Evolutionary conservation across 2,888 invertebrate species (phyloP).

Genomic region (Magallana nippona): DNA sequence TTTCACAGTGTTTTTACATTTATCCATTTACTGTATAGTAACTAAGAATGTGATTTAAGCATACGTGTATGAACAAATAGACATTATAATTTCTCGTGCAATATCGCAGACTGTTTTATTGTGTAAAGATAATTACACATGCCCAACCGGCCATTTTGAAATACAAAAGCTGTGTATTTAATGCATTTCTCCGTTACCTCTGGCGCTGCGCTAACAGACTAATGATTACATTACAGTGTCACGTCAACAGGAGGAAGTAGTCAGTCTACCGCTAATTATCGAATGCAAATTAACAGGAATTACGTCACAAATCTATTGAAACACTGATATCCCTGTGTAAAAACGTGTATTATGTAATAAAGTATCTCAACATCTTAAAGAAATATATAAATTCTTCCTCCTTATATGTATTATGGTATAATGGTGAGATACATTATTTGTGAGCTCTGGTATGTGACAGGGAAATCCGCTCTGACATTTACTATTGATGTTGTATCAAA

Average conservation of each 20-base stretch:
- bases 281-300: background rate
- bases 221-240: constrained; percentile 30
- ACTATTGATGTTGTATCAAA: too few relatives aligned
- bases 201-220: background rate
- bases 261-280: background rate
- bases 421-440: too few relatives aligned
- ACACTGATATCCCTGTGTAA: background rate
- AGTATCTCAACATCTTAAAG: too few relatives aligned
- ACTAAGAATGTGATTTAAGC: too few relatives aligned
- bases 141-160: constrained; percentile 7
- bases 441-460: too few relatives aligned
- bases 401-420: too few relatives aligned
- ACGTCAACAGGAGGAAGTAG: constrained; percentile 15
- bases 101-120: background rate
- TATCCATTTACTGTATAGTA: too few relatives aligned
- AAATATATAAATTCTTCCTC: too few relatives aligned
- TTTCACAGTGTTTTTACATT: too few relatives aligned
- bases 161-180: constrained; percentile 23
- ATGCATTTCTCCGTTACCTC: background rate
- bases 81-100: background rate
- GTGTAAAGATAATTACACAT: background rate
- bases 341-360: background rate
- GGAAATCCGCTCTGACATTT: too few relatives aligned
- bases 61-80: too few relatives aligned
- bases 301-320: background rate